Evolutionary conservation across 1,140 invertebrate genomes (phyloP).

Genomic region (Drosophila subobscura): DNA sequence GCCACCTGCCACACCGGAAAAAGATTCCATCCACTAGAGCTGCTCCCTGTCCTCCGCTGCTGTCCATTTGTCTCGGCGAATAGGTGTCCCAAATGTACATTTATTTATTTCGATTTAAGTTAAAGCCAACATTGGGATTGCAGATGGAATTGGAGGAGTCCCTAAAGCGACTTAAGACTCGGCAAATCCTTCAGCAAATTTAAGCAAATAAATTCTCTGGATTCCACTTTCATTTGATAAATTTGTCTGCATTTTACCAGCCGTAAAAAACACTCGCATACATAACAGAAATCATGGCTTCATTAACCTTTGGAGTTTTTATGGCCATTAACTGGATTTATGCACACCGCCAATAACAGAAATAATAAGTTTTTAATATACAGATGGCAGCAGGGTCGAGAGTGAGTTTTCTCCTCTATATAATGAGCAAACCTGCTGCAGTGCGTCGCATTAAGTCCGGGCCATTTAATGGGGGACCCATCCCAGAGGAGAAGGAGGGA

Average conservation of each 20-base stretch:
- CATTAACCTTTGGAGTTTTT: constrained; percentile 58
- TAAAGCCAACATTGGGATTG: constrained; percentile 41
- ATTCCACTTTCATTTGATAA: not conserved
- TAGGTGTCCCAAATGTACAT: constrained; percentile 70
- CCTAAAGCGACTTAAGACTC: too few relatives aligned
- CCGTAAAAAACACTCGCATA: not conserved
- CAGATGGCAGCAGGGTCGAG: not conserved
- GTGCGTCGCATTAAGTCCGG: constrained; percentile 71
- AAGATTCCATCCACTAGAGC: constrained; percentile 19
- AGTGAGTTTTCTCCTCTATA: not conserved
- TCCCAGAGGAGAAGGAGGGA: constrained; percentile 32
- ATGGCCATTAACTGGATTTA: constrained; percentile 67
- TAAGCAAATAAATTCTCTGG: too few relatives aligned
- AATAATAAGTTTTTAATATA: constrained; percentile 78
- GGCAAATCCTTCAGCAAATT: too few relatives aligned
- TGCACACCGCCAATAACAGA: constrained; percentile 68
- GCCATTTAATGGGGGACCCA: constrained; percentile 56
- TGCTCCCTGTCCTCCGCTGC: not conserved
- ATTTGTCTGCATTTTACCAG: not conserved
- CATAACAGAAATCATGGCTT: constrained; percentile 36
- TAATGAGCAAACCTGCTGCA: constrained; percentile 43
- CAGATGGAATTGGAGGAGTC: constrained; percentile 1
- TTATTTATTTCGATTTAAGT: constrained; percentile 78
- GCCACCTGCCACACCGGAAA: not conserved
- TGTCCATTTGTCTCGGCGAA: constrained; percentile 16